Evolutionary conservation across 2,888 invertebrate species (phyloP).

Genomic region (Leptodirus hochenwartii): DNA sequence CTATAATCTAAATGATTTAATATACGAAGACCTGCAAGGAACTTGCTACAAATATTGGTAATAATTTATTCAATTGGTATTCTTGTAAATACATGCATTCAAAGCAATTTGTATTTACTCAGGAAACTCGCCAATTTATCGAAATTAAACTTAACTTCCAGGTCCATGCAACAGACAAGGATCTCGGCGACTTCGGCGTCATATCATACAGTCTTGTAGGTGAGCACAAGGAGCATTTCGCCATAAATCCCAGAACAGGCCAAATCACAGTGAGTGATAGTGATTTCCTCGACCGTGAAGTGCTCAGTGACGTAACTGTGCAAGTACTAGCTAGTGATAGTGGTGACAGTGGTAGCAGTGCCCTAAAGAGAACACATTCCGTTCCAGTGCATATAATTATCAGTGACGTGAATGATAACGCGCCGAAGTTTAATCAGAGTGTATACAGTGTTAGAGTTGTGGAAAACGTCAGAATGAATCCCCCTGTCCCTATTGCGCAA

Average conservation of each 20-base stretch:
- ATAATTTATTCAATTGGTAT: too few species aligned
- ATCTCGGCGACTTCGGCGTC: constrained; percentile 60
- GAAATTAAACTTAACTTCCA: too few species aligned
- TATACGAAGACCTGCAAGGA: too few species aligned
- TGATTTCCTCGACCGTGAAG: constrained; percentile 62
- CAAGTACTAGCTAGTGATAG: constrained; percentile 68
- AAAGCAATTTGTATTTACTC: too few species aligned
- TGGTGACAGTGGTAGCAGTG: constrained; percentile 52
- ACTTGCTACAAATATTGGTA: too few species aligned
- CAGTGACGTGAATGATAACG: constrained; percentile 76
- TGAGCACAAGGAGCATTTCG: constrained; percentile 53
- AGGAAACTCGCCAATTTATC: too few species aligned
- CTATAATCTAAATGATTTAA: too few species aligned
- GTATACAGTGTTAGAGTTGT: constrained; percentile 65
- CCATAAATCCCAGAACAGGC: constrained; percentile 51
- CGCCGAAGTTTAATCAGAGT: constrained; percentile 60
- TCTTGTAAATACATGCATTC: too few species aligned
- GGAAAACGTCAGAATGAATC: constrained; percentile 63
- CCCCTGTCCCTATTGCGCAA: constrained; percentile 66
- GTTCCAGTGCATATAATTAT: constrained; percentile 64
- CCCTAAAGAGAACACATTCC: constrained; percentile 49
- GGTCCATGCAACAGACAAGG: constrained; percentile 65
- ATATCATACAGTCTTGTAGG: constrained; percentile 63
- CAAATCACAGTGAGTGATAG: constrained; percentile 56
- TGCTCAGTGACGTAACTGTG: constrained; percentile 46